Conservation (phyloP, 2,113 vertebrate genomes). For the Kryptolebias marmoratus region DNA sequence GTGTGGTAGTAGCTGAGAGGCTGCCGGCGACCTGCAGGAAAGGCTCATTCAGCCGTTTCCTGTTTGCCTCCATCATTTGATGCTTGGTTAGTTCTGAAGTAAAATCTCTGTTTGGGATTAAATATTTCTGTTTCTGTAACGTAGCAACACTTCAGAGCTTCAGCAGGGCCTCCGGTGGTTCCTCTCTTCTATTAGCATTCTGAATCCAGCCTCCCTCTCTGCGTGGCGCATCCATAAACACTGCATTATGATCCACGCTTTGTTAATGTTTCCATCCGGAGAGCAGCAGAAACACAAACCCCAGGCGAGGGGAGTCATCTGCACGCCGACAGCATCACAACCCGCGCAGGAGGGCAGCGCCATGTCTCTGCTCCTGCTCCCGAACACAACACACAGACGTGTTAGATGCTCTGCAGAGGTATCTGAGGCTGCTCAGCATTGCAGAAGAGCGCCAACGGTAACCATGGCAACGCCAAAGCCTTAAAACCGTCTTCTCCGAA, state of each 20-base stretch:
- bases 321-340: conserved; percentile 5
- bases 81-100: too few species aligned
- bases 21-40: too few species aligned
- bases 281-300: conserved; percentile 1
- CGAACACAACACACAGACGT: neutral
- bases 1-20: too few species aligned
- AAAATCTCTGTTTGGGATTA: too few species aligned
- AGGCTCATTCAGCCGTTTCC: too few species aligned
- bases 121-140: too few species aligned
- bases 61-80: too few species aligned
- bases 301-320: conserved; percentile 11
- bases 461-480: conserved; percentile 7
- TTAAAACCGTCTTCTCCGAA: neutral
- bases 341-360: neutral
- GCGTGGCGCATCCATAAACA: neutral
- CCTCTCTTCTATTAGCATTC: conserved; percentile 16
- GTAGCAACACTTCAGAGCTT: conserved; percentile 2
- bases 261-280: conserved; percentile 11
- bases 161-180: neutral
- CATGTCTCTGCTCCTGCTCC: too few species aligned
- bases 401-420: conserved; percentile 17
- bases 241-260: neutral
- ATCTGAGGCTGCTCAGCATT: conserved; percentile 13
- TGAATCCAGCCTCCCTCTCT: neutral
- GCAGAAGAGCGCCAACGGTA: conserved; percentile 10